phyloP scores from a whole-genome alignment of 2,888 invertebrate genomes.

The Rhagophthalmus giganteus region DNA sequence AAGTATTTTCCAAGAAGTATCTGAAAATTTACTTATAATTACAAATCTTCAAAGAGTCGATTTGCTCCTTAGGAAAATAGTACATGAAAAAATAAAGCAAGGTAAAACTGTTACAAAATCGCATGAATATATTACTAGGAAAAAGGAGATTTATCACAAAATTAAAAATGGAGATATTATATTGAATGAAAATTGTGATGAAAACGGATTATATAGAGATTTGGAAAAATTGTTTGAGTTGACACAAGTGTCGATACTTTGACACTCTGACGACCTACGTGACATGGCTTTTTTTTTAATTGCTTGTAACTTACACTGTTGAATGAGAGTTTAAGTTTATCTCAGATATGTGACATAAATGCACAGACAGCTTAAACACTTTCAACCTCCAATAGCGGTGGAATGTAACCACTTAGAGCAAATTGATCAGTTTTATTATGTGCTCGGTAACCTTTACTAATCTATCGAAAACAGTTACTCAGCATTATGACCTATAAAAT shows the following conservation, averaged over 20 bases:
- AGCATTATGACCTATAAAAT: no score
- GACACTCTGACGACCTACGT: not conserved
- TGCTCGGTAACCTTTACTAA: no score
- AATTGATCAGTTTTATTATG: no score
- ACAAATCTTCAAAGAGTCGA: conserved; percentile 27
- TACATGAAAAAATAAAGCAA: conserved; percentile 20
- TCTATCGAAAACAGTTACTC: no score
- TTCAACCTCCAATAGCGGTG: no score
- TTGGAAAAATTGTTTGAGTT: conserved; percentile 4
- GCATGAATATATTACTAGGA: conserved; percentile 17
- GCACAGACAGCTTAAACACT: no score
- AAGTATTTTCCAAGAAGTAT: not conserved
- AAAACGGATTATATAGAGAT: conserved; percentile 1
- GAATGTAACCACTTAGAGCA: no score
- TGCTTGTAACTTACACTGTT: no score
- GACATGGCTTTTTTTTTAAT: no score
- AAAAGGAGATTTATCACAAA: conserved; percentile 23
- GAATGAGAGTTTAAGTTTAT: no score
- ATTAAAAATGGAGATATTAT: conserved; percentile 21
- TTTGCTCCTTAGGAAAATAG: conserved; percentile 31
- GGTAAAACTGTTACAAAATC: conserved; percentile 16
- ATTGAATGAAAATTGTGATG: conserved; percentile 2
- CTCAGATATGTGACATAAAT: no score
- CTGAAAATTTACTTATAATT: conserved; percentile 5
- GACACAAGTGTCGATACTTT: no score